phyloP scores from a whole-genome alignment of 2,888 invertebrate species.

The Ecdyonurus torrentis region DNA sequence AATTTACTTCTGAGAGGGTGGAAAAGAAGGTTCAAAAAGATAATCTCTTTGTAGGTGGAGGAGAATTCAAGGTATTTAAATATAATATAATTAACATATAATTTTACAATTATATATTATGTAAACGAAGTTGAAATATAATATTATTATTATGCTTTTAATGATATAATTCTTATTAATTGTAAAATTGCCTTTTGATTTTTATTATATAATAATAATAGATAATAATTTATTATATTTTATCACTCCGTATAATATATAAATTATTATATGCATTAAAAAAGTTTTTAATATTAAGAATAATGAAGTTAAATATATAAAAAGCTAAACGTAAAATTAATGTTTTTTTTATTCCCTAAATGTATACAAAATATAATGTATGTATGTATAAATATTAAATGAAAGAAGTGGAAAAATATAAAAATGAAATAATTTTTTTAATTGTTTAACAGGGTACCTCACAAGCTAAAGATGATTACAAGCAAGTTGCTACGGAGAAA shows the following conservation, averaged over 20 bases:
- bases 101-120: not conserved
- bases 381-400: not conserved
- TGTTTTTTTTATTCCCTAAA: no score
- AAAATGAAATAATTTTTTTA: not conserved
- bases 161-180: no score
- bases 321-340: no score
- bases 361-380: not conserved
- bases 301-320: no score
- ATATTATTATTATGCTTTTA: constrained; percentile 8
- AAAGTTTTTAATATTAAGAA: no score
- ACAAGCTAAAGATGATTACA: constrained; percentile 24
- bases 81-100: not conserved
- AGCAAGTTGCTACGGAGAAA: constrained; percentile 12
- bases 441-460: constrained; percentile 21
- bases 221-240: no score
- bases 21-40: constrained; percentile 39
- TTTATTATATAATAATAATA: no score
- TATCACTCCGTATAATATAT: not conserved
- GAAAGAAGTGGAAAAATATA: not conserved
- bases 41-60: constrained; percentile 46
- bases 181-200: no score
- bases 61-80: constrained; percentile 28
- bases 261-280: not conserved
- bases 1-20: constrained; percentile 40
- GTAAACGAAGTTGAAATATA: not conserved